Evolutionary conservation across 2,797 vertebrate species (phyloP).

Genomic region (Gymnocypris eckloni): DNA sequence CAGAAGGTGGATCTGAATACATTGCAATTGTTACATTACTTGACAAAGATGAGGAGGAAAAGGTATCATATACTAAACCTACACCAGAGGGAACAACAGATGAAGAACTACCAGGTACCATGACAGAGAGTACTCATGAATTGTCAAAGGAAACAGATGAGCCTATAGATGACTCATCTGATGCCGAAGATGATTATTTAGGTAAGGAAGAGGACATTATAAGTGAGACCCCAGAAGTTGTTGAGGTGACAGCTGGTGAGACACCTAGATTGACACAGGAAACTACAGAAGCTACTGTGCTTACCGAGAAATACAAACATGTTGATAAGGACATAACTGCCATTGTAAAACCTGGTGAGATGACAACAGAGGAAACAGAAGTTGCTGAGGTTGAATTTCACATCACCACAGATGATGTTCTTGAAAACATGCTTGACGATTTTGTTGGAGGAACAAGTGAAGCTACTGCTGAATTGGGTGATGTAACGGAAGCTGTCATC

Average conservation of each 20-base stretch:
- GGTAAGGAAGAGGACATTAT: constrained; percentile 7
- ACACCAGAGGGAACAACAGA: constrained; percentile 8
- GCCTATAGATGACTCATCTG: background rate
- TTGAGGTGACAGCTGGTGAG: background rate
- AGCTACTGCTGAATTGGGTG: background rate
- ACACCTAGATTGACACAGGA: background rate
- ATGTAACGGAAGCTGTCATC: background rate
- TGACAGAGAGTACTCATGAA: constrained; percentile 18
- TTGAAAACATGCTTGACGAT: constrained; percentile 1
- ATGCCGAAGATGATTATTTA: background rate
- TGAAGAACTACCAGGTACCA: background rate
- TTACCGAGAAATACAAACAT: constrained; percentile 9
- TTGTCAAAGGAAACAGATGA: constrained; percentile 2
- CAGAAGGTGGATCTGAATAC: background rate
- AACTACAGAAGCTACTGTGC: background rate
- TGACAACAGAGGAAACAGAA: background rate
- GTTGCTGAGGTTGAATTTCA: background rate
- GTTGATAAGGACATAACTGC: constrained; percentile 16
- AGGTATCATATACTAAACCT: background rate
- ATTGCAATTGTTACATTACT: background rate
- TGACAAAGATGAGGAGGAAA: constrained; percentile 14
- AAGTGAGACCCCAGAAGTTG: background rate
- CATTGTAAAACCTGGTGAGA: background rate
- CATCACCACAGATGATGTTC: background rate
- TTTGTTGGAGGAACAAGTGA: constrained; percentile 14